phyloP scores from a whole-genome alignment of 2,888 invertebrate species.

The Xestobium rufovillosum region DNA sequence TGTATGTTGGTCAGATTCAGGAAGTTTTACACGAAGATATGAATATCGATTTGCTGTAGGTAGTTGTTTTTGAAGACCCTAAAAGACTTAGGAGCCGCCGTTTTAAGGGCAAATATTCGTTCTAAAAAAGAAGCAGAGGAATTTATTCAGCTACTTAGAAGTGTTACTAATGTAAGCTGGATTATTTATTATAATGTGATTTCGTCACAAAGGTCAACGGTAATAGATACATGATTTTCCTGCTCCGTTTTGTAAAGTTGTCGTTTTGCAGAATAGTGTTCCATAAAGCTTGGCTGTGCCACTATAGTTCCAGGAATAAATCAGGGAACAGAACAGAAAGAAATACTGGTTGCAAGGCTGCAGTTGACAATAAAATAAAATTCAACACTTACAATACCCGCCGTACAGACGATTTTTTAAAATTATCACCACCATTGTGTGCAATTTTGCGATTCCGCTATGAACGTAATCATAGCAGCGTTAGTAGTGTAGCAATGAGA shows the following conservation, averaged over 20 bases:
- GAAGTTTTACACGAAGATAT: no score
- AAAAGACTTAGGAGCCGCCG: no score
- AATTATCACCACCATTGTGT: slow-evolving; percentile 2
- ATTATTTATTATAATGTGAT: slow-evolving; percentile 2
- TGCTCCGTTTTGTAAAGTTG: no score
- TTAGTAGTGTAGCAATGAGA: neutral
- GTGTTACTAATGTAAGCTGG: slow-evolving; percentile 1
- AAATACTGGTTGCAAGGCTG: slow-evolving; percentile 1
- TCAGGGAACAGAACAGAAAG: slow-evolving; percentile 1
- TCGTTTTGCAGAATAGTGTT: slow-evolving; percentile 2
- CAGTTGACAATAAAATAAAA: neutral
- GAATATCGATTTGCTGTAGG: no score
- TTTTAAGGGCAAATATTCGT: neutral
- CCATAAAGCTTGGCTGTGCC: slow-evolving; percentile 3
- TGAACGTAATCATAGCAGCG: slow-evolving; percentile 1
- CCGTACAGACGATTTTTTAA: slow-evolving; percentile 1
- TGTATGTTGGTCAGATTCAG: no score
- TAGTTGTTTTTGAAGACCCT: no score
- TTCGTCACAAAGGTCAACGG: neutral
- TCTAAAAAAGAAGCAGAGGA: slow-evolving; percentile 1
- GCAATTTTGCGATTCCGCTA: neutral
- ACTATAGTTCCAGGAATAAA: neutral
- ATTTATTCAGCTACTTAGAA: neutral
- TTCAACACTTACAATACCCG: slow-evolving; percentile 2
- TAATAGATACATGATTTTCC: no score